phyloP scores from a whole-genome alignment of 2,113 vertebrate species.

The Dinomys branickii region DNA sequence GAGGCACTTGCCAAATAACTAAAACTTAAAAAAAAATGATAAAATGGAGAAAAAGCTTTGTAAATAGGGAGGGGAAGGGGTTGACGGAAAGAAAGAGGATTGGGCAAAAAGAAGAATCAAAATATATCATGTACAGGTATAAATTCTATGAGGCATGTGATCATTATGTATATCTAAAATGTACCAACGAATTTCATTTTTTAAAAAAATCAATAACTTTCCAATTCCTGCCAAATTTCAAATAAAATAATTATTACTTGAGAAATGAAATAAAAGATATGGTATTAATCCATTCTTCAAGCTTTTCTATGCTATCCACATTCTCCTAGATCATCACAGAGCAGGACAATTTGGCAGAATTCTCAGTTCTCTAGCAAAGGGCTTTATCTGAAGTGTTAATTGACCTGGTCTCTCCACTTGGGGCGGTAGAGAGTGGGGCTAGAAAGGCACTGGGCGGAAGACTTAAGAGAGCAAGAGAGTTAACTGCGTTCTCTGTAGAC shows the following conservation, averaged over 20 bases:
- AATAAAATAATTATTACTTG: constrained; percentile 27
- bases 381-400: neutral
- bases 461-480: neutral
- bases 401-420: neutral
- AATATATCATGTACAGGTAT: neutral
- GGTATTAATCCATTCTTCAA: constrained; percentile 32
- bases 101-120: neutral
- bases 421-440: neutral
- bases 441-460: neutral
- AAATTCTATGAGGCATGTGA: neutral
- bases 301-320: neutral
- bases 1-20: constrained; percentile 27
- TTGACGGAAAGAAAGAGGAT: neutral
- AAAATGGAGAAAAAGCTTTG: neutral
- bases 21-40: neutral
- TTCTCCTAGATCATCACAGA: neutral
- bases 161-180: neutral
- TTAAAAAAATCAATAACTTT: constrained; percentile 40
- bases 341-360: neutral
- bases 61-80: neutral
- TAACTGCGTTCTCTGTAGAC: neutral
- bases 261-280: constrained; percentile 20
- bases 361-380: neutral
- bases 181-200: neutral
- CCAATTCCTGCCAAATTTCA: constrained; percentile 28